Evolutionary conservation across 1,140 invertebrate genomes (phyloP).

Genomic region (Ectropis grisescens): DNA sequence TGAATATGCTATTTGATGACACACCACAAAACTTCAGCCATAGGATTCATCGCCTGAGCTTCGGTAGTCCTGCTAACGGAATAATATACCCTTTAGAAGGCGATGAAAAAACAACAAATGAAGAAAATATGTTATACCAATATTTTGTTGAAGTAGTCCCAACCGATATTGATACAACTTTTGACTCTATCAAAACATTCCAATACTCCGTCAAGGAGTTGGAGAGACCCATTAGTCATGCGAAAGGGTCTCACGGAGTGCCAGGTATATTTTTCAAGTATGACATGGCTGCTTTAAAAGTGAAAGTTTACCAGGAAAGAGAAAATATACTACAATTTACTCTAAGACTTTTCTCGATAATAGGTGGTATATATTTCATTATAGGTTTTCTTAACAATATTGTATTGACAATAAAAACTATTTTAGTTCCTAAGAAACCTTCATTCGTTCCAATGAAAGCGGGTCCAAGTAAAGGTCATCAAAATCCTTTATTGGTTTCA

Average conservation of each 20-base stretch:
- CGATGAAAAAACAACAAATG: conserved; percentile 80
- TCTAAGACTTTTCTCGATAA: conserved; percentile 88
- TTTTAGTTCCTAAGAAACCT: conserved; percentile 8
- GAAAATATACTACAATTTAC: conserved; percentile 86
- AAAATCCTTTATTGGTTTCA: conserved; percentile 37
- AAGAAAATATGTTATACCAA: conserved; percentile 85
- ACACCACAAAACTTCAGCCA: conserved; percentile 93
- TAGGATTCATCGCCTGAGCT: conserved; percentile 91
- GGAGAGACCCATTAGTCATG: conserved; percentile 78
- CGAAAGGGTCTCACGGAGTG: conserved; percentile 88
- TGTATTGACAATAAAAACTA: conserved; percentile 31
- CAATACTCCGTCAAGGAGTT: conserved; percentile 95
- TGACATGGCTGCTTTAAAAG: conserved; percentile 90
- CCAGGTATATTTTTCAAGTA: conserved; percentile 97
- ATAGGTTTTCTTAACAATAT: conserved; percentile 72
- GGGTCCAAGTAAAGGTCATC: conserved; percentile 1
- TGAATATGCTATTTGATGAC: conserved; percentile 82
- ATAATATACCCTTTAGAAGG: conserved; percentile 94
- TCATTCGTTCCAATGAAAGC: too few relatives aligned
- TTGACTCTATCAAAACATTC: conserved; percentile 81
- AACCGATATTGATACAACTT: conserved; percentile 85
- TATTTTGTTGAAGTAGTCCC: conserved; percentile 98
- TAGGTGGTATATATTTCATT: conserved; percentile 93
- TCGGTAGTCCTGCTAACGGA: conserved; percentile 87
- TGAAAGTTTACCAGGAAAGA: conserved; percentile 86